Base-by-base conservation (phyloP, 35 echinoderm and acorn worm species). In the Apostichopus californicus region DNA sequence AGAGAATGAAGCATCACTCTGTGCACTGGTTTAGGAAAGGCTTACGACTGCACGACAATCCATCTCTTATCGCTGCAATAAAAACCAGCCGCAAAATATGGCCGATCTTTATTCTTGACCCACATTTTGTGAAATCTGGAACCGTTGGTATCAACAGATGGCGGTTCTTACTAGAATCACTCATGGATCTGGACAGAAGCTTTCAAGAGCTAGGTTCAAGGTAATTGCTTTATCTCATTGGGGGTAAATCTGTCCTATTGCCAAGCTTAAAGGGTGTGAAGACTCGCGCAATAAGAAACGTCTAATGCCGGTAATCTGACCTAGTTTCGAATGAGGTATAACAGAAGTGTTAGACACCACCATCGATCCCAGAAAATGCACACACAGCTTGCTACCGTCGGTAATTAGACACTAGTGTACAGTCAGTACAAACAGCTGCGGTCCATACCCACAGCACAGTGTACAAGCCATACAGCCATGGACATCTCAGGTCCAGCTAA, bases 41-140 rank as follows among this genome's bases (percentile, higher is more conserved):
- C 8, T 86, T 96, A 17, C 93, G 95, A 59, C 65, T 96, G 53
- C 95, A 96, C 92, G 95, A 96, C 95, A 96, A 96, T 86, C 95
- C 95, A 4, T 81, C 95, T 81, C 82, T 96, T 12, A 57, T 94
- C 58, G 78, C 90, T 3, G 90, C 92, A 11, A 12, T 94, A 17
- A 65, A 94, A n/a, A 90, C 73, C 18, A 94, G 93, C 61, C 59
- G 73, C 18, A 90, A 92, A 54, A 86, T 96, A 72, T 90, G 95
- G 21, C 93, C 95, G 5, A 84, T 96, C 57, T 96, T 96, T 83
- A 94, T 96, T 55, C 90, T 96, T 6, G 95, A 96, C n/a, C 95
- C 95, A 8, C n/a, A 80, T 9, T 96, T 96, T 77, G 72, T 94
- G 8, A 87, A 90, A 65, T 90, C 90, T 52, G 93, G 90, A 3